Base-by-base conservation (phyloP, 2,797 vertebrate genomes). In the Sorex maritimensis region DNA sequence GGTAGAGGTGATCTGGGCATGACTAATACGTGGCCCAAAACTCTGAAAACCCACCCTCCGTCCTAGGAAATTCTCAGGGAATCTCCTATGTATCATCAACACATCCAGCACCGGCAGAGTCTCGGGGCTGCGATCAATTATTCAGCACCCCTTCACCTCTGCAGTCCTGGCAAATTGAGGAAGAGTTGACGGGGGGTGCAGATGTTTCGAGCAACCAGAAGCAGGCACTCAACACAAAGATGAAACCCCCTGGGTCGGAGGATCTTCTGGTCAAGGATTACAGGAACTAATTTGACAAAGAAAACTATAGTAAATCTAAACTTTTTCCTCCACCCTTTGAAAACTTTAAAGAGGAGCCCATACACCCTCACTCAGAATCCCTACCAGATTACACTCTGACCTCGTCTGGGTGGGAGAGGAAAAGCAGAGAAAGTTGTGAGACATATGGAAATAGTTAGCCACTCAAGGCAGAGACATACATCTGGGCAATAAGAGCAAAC, bases 401-500 rank as follows among this genome's bases (percentile, higher is more conserved):
- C 68, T 77, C 24, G 5, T 9, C 55, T 28, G 8, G 10, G 34
- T 52, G 19, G 17, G 52, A 86, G 21, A 80, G 92, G 77, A 73
- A 72, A 81, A 72, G 41, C 44, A 75, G 41, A 83, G 2, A 58
- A 75, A 83, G 41, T 77, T 73, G 67, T 0, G 6, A 58, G 79
- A 58, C 38, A 21, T 12, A n/a, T 78, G 55, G 86, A 92, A 81
- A 61, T 67, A 72, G 77, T 90, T 80, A 84, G 68, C 86, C 61
- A 81, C 73, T 83, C 34, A 11, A 52, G 72, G 71, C 44, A 9
- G n/a, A 61, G 30, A 10, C 73, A 80, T 84, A 81, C 74, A 93
- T 85, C 82, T 46, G 74, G 69, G 63, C 79, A 90, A 81, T 93
- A 72, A 92, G 73, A 86, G 92, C 65, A 78, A 81, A 61, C 0